Conservation (phyloP, 2,113 vertebrate genomes). For the Trogon surrucura region DNA sequence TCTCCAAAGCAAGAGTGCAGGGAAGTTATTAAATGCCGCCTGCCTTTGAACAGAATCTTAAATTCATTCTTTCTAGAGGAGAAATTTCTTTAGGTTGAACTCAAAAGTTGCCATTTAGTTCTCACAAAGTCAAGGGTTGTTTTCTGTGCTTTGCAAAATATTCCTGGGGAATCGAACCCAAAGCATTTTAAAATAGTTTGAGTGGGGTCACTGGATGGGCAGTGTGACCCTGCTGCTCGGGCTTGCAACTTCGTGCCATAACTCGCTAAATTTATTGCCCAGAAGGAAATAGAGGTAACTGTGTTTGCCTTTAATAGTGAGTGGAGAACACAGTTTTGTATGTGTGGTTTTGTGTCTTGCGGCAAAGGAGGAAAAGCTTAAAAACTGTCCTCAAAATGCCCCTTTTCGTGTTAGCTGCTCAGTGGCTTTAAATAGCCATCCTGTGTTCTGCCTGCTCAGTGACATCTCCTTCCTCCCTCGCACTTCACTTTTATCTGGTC, state of each 20-base stretch:
- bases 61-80: not conserved
- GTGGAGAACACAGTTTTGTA: not conserved
- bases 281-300: not conserved
- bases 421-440: not conserved
- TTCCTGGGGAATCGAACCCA: not conserved
- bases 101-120: not conserved
- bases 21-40: not conserved
- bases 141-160: not conserved
- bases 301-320: not conserved
- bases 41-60: not conserved
- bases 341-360: not conserved
- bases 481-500: not conserved
- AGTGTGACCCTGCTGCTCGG: not conserved
- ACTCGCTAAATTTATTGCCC: not conserved
- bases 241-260: not conserved
- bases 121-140: not conserved
- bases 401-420: not conserved
- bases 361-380: not conserved
- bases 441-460: not conserved
- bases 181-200: not conserved
- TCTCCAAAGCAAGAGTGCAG: rapidly evolving
- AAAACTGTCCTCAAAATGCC: not conserved
- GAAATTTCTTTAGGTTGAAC: not conserved
- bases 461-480: not conserved
- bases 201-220: not conserved